Evolutionary conservation across 1,140 invertebrate species (phyloP).

Genomic region (Bombus ignitus): DNA sequence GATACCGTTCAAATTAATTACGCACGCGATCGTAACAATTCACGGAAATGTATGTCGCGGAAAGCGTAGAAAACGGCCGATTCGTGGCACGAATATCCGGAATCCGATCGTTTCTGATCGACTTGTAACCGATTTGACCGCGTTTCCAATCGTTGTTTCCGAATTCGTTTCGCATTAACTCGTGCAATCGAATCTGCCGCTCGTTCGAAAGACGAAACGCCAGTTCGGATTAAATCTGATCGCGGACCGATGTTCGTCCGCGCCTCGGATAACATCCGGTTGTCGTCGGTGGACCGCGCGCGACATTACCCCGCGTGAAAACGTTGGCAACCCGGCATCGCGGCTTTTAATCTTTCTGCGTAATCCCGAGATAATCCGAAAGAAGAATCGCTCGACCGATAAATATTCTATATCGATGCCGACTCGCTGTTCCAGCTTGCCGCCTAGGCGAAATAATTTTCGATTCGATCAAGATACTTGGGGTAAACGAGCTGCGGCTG

Average conservation of each 20-base stretch:
- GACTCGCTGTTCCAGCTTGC: not conserved
- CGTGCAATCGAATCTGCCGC: not conserved
- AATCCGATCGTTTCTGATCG: not conserved
- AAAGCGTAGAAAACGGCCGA: no score
- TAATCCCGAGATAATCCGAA: not conserved
- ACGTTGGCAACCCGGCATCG: no score
- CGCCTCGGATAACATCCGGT: not conserved
- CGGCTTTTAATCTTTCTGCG: not conserved
- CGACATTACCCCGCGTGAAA: not conserved
- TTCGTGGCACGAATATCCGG: no score
- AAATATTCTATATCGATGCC: not conserved
- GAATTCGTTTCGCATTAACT: constrained; percentile 4
- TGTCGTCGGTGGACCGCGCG: not conserved
- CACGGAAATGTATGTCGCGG: not conserved
- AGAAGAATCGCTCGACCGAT: not conserved
- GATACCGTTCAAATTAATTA: no score
- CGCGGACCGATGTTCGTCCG: not conserved
- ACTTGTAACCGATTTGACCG: not conserved
- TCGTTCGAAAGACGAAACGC: not conserved
- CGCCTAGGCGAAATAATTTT: not conserved
- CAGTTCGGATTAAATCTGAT: not conserved
- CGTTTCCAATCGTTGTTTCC: no score
- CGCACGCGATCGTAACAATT: not conserved
- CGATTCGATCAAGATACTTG: not conserved
- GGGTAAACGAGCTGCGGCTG: not conserved